These are phyloP conservation scores for Perdix hodgsoniae DNA, from an alignment of 2,797 vertebrate species.

Conservation along the genomic window DNA sequence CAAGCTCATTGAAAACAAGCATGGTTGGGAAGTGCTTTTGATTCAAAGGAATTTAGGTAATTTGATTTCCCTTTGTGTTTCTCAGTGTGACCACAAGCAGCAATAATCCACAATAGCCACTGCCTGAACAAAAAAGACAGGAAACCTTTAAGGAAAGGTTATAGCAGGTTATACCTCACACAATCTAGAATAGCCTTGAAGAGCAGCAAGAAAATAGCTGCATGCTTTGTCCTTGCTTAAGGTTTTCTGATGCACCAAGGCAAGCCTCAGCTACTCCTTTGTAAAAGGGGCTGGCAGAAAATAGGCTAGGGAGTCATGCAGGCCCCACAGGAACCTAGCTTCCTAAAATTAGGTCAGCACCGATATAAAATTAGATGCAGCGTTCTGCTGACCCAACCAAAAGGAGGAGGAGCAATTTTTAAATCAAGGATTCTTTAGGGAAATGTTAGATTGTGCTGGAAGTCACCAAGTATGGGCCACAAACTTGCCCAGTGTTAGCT, in stretches of 20 bases:
- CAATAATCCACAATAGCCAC: background rate
- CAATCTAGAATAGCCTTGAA: background rate
- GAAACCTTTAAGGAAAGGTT: background rate
- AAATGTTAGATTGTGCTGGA: background rate
- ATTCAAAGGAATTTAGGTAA: background rate
- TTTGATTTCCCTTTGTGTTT: background rate
- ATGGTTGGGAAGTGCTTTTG: background rate
- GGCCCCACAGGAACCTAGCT: background rate
- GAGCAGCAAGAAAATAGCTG: background rate
- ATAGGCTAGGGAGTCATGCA: constrained; percentile 9
- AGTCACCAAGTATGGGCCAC: background rate
- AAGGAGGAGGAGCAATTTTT: constrained; percentile 33
- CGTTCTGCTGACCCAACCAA: constrained; percentile 62
- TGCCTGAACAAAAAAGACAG: background rate
- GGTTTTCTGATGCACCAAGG: background rate
- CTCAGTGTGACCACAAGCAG: background rate
- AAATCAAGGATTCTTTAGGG: constrained; percentile 33
- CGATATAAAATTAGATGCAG: constrained; percentile 55
- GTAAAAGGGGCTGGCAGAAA: background rate
- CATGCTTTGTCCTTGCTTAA: background rate
- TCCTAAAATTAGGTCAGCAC: constrained; percentile 62
- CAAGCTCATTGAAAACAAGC: background rate
- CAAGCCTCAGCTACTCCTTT: background rate
- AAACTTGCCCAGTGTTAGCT: background rate
- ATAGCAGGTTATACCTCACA: background rate